Evolutionary conservation across 2,888 invertebrate genomes (phyloP).

Genomic region (Germaria angustata): DNA sequence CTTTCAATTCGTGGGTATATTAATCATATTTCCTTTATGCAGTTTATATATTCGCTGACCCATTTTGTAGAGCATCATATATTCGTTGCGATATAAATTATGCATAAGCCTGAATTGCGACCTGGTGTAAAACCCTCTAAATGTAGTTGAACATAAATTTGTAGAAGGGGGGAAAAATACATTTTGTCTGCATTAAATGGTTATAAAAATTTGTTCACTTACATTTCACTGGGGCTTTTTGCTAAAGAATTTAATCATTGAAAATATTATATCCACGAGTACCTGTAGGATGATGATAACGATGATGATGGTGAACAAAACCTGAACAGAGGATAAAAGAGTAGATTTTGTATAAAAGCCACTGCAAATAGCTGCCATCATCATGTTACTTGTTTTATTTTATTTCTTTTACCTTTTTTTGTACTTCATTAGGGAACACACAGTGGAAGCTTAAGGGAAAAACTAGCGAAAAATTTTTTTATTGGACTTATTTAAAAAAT

Average conservation of each 20-base stretch:
- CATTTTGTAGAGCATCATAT: no score
- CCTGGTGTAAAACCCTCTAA: not conserved
- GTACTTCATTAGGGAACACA: not conserved
- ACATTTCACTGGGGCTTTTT: not conserved
- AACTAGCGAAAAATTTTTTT: no score
- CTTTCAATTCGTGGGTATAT: no score
- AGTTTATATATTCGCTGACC: no score
- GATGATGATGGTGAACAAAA: not conserved
- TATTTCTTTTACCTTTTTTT: not conserved
- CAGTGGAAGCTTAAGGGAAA: not conserved
- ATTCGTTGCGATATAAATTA: not conserved
- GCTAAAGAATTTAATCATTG: not conserved
- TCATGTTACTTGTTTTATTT: not conserved
- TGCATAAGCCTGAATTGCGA: not conserved
- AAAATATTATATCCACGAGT: not conserved
- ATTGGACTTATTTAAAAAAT: no score
- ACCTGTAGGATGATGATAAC: not conserved
- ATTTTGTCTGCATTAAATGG: not conserved
- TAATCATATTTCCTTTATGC: no score
- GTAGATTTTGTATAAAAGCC: not conserved
- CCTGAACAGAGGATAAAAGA: not conserved
- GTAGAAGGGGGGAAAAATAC: not conserved
- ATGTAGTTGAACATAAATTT: not conserved
- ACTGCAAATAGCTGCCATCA: constrained; percentile 9
- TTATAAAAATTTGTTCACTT: constrained; percentile 14